Percentiles rank a stretch among this genome's conserved stretches.
Evolutionary conservation across 1,140 invertebrate species (phyloP).

Genomic region (Pseudomyrmex sp.): DNA sequence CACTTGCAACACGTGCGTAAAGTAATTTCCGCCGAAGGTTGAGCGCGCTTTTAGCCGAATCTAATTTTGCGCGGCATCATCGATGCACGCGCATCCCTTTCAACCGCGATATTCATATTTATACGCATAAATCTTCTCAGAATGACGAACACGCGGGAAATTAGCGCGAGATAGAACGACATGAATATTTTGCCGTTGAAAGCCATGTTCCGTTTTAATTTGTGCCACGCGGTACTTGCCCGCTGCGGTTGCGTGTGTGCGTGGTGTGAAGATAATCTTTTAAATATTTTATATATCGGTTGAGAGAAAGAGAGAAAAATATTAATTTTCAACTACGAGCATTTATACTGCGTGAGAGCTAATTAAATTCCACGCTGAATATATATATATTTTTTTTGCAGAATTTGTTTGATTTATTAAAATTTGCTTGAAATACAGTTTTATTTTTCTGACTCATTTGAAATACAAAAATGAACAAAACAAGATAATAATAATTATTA

Average conservation of each 20-base stretch:
- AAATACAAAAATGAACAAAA: neutral
- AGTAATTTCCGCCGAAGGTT: neutral
- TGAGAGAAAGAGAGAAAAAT: neutral
- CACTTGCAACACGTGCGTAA: neutral
- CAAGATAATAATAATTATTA: neutral
- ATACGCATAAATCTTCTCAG: conserved; percentile 12
- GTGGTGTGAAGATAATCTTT: conserved; percentile 17
- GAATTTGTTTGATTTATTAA: conserved; percentile 5
- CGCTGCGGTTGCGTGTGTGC: neutral
- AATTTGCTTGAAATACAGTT: neutral
- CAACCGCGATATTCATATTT: neutral
- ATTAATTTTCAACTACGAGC: conserved; percentile 27
- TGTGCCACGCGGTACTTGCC: neutral
- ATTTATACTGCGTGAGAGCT: conserved; percentile 7
- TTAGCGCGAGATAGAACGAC: neutral
- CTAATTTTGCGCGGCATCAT: conserved; percentile 38
- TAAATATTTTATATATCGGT: conserved; percentile 46
- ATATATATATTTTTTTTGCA: neutral
- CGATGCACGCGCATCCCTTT: conserved; percentile 9
- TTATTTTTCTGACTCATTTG: neutral
- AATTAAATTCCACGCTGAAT: conserved; percentile 27
- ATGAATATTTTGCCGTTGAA: conserved; percentile 19
- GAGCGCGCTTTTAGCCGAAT: conserved; percentile 24
- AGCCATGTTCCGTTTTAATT: conserved; percentile 43
- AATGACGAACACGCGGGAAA: neutral